Percentiles rank a stretch among this genome's conserved stretches.
Conservation (phyloP, 2,113 vertebrate species). For the Promerops cafer region DNA sequence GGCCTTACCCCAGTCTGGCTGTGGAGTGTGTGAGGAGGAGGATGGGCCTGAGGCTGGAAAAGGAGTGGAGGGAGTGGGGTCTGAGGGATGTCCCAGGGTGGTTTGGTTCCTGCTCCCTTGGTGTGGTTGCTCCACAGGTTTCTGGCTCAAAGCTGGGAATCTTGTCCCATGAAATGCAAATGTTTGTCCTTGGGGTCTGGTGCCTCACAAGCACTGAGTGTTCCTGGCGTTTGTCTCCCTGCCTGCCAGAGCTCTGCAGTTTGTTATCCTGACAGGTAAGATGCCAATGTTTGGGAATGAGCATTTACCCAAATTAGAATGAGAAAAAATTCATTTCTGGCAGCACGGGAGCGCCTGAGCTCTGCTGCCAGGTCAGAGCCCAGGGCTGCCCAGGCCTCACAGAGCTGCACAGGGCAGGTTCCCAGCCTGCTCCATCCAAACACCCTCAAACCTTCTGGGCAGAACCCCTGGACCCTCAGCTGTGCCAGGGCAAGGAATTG, state of each 20-base stretch:
- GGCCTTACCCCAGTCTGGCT: background rate
- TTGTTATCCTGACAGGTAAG: background rate
- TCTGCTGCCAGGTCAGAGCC: too few species aligned
- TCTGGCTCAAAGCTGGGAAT: background rate
- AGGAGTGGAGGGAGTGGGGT: background rate
- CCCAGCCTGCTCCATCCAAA: background rate
- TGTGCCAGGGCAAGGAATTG: background rate
- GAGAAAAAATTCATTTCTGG: background rate
- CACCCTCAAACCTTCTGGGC: background rate
- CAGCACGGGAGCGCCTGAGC: too few species aligned
- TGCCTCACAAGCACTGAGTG: background rate
- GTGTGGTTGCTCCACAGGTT: background rate
- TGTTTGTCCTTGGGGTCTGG: background rate
- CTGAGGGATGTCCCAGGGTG: fast-evolving
- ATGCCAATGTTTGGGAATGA: background rate
- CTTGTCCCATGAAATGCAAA: background rate
- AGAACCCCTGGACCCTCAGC: background rate
- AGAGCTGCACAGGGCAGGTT: background rate
- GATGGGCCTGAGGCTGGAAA: background rate
- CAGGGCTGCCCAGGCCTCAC: background rate
- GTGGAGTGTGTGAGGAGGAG: background rate
- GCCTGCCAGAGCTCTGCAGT: background rate
- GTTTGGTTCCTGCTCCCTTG: background rate
- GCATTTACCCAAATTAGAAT: background rate
- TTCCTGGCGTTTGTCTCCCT: background rate